Conservation (phyloP, 2,113 vertebrate genomes). For the Ailuropoda melanoleuca region DNA sequence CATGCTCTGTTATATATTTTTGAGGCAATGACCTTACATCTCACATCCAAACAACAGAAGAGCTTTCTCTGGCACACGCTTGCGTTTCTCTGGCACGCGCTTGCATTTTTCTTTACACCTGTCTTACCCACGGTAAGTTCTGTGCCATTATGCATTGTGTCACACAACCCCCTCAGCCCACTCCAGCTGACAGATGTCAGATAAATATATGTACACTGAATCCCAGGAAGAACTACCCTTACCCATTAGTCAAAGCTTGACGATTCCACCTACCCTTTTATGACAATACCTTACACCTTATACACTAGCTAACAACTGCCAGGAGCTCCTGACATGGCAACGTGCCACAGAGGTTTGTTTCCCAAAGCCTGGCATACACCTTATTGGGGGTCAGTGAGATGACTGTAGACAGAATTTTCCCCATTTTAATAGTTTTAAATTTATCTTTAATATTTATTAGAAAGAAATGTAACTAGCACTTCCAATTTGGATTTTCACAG, state of each 20-base stretch:
- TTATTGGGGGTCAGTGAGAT: background rate
- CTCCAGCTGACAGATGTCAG: background rate
- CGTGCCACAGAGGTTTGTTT: background rate
- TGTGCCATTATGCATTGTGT: background rate
- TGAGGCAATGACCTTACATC: background rate
- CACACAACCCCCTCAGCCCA: background rate
- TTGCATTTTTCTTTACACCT: background rate
- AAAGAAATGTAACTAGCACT: background rate
- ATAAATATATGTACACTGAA: background rate
- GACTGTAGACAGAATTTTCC: background rate
- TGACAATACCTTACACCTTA: background rate
- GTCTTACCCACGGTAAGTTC: background rate
- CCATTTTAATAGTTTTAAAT: background rate
- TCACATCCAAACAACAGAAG: background rate
- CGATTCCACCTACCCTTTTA: too few relatives aligned
- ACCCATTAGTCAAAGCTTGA: background rate
- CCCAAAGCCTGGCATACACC: background rate
- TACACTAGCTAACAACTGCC: background rate
- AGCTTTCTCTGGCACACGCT: background rate
- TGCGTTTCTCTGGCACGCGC: too few relatives aligned
- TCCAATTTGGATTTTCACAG: background rate
- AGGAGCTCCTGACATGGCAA: background rate
- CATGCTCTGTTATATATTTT: background rate
- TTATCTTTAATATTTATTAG: background rate
- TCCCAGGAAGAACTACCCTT: background rate